Evolutionary conservation across 2,113 vertebrate genomes (phyloP).

Genomic region (Antennarius striatus): DNA sequence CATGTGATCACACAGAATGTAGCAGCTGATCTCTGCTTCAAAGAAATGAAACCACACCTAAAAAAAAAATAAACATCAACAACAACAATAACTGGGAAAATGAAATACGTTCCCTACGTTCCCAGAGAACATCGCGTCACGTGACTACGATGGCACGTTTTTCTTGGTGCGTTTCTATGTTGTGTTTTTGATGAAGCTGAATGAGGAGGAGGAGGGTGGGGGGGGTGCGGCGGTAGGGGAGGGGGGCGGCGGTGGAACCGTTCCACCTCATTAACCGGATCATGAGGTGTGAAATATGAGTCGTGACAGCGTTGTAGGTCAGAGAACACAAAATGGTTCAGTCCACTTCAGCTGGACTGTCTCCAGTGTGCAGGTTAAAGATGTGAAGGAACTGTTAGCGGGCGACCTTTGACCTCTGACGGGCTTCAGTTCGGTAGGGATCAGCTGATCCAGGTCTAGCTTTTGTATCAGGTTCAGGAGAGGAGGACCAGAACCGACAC

Average conservation of each 20-base stretch:
- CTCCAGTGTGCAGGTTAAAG: too few relatives aligned
- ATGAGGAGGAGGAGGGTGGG: not conserved
- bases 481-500: too few relatives aligned
- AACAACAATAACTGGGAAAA: not conserved
- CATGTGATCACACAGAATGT: slow-evolving; percentile 9
- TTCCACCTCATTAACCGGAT: slow-evolving; percentile 11
- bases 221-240: too few relatives aligned
- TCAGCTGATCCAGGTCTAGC: too few relatives aligned
- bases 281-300: slow-evolving; percentile 15
- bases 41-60: not conserved
- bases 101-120: too few relatives aligned
- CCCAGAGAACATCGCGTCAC: too few relatives aligned
- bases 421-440: too few relatives aligned
- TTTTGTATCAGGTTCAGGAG: too few relatives aligned
- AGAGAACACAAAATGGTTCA: not conserved
- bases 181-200: not conserved
- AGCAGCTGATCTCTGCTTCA: not conserved
- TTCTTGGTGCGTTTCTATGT: not conserved
- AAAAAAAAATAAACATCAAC: not conserved
- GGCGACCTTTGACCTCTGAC: too few relatives aligned
- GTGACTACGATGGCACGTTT: too few relatives aligned
- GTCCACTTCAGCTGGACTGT: not conserved
- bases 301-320: not conserved
- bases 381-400: too few relatives aligned
- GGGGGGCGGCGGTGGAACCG: not conserved